phyloP scores from a whole-genome alignment of 2,797 vertebrate genomes.

The Acomys russatus region DNA sequence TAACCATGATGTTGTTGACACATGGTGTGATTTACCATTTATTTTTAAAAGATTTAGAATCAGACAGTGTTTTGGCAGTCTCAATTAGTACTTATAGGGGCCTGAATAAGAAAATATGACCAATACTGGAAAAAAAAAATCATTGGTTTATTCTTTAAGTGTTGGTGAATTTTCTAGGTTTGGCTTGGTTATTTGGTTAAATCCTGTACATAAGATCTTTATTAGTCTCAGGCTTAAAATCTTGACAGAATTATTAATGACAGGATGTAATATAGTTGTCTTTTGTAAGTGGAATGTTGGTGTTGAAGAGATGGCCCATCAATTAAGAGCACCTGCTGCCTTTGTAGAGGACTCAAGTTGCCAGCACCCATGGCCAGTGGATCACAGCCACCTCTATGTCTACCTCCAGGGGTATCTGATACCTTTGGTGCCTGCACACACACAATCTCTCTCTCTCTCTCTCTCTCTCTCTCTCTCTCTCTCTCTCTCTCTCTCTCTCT shows the following conservation, averaged over 20 bases:
- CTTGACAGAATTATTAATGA: slow-evolving; percentile 31
- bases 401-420: not conserved
- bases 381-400: not conserved
- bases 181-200: slow-evolving; percentile 18
- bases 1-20: not conserved
- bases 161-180: slow-evolving; percentile 35
- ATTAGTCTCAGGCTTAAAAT: slow-evolving; percentile 28
- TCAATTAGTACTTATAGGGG: slow-evolving; percentile 7
- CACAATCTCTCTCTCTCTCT: not conserved
- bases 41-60: not conserved
- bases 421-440: not conserved
- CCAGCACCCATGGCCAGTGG: not conserved
- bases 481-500: no score
- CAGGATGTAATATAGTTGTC: slow-evolving; percentile 55
- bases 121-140: not conserved
- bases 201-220: slow-evolving; percentile 23
- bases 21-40: slow-evolving; percentile 13
- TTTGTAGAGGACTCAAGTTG: not conserved
- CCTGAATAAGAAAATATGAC: slow-evolving; percentile 50
- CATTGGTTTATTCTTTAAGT: slow-evolving; percentile 46
- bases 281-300: slow-evolving; percentile 52
- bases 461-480: no score
- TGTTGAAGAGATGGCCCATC: not conserved
- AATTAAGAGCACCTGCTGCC: not conserved
- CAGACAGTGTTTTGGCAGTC: slow-evolving; percentile 36